Evolutionary conservation across 35 echinoderm and acorn worm species (phyloP).

Genomic region (Chiridota heheva): DNA sequence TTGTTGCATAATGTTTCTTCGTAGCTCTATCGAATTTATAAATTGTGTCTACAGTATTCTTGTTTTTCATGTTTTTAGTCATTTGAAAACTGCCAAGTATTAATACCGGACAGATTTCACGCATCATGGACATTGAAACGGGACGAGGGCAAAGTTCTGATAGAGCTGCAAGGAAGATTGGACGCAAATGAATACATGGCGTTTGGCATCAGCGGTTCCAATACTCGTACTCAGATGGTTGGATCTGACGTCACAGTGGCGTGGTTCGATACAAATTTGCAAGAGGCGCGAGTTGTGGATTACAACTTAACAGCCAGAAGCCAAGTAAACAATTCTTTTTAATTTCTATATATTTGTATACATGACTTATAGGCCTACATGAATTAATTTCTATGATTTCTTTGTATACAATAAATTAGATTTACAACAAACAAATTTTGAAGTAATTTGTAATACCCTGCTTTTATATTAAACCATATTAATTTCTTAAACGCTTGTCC

Average conservation of each 20-base stretch:
- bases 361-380: not conserved
- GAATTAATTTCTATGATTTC: not conserved
- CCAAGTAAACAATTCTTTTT: slow-evolving; percentile 59
- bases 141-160: slow-evolving; percentile 38
- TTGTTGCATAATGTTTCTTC: no score
- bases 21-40: no score
- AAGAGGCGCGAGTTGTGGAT: slow-evolving; percentile 32
- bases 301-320: slow-evolving; percentile 43
- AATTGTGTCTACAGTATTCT: no score
- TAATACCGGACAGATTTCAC: slow-evolving; percentile 64
- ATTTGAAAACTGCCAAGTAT: slow-evolving; percentile 67
- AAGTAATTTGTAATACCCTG: not conserved
- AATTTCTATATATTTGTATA: not conserved
- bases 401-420: not conserved
- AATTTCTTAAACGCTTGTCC: no score
- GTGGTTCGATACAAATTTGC: slow-evolving; percentile 45
- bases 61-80: not conserved
- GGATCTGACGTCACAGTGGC: slow-evolving; percentile 73
- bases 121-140: slow-evolving; percentile 68
- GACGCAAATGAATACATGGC: slow-evolving; percentile 53
- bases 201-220: slow-evolving; percentile 82
- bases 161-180: slow-evolving; percentile 53
- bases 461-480: not conserved
- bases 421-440: not conserved
- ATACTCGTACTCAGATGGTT: slow-evolving; percentile 38